Evolutionary conservation across 2,113 vertebrate species (phyloP), one percentile per base, ranked within the genome.

Genomic region (Oriolus oriolus): DNA sequence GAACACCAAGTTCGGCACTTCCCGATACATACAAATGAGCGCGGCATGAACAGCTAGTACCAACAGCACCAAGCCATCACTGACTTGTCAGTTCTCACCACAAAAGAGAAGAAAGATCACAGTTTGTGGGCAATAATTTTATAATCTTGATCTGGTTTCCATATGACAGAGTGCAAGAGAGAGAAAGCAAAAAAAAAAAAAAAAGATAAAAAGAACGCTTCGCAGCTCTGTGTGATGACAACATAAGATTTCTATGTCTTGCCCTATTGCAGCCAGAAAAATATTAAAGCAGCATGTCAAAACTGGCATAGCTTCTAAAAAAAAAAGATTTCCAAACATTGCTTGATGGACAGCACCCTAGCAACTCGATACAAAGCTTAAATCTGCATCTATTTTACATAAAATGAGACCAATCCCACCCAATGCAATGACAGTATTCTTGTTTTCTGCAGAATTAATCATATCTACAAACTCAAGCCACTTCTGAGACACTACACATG

Each of bases 81-180:
- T 92, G 92, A 86, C 94, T 95, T 95, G 94, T 95, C 89, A 94
- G 73, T 65, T 97, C 93, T 88, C 85, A 95, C 96, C 96, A 96
- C 94, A 95, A 93, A 96, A 94, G 74, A 93, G 79, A 93, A 96
- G 68, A 87, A 93, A 96, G 90, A 96, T 97, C 95, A 92, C 93
- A 94, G 93, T 95, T 91, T 95, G 87, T 93, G 93, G 75, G 92
- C 94, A 97, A 94, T 93, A 94, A 96, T 95, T 97, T 96, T 91
- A 90, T 96, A 96, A 91, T 96, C 95, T 96, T 94, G 88, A 92
- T 95, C 95, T 96, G 90, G 95, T 96, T 97, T 97, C 95, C 90
- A 90, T 96, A 94, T 94, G 94, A 93, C 97, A 91, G 80, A 94
- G 91, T 83, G 86, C 79, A 93, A 92, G 94, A 91, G 94, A 90